phyloP scores from a whole-genome alignment of 2,888 invertebrate species.

The Diploptera punctata region DNA sequence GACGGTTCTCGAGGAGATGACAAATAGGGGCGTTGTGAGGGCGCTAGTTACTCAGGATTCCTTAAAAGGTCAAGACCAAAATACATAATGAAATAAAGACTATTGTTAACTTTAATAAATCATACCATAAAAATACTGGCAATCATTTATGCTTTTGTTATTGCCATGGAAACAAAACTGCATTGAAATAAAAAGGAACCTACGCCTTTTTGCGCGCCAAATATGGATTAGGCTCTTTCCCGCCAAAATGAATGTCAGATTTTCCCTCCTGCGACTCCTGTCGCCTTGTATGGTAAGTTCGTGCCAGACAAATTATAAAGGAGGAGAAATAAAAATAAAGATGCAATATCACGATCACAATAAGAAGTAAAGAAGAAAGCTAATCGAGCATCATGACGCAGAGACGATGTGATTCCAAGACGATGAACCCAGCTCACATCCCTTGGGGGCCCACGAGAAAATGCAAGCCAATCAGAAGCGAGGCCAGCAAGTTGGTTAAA shows the following conservation, averaged over 20 bases:
- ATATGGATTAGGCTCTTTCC: not conserved
- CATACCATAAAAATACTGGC: too few relatives aligned
- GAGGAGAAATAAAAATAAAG: not conserved
- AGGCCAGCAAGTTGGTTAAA: conserved; percentile 6
- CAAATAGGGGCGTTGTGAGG: too few relatives aligned
- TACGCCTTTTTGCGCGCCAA: not conserved
- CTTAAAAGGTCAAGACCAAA: too few relatives aligned
- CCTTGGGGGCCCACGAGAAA: not conserved
- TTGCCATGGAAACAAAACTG: too few relatives aligned
- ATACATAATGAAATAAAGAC: too few relatives aligned
- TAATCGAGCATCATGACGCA: not conserved
- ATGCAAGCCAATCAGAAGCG: conserved; percentile 29
- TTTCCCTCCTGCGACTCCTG: not conserved
- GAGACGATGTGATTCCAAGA: not conserved
- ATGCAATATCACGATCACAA: not conserved
- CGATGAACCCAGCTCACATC: not conserved
- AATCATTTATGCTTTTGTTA: too few relatives aligned
- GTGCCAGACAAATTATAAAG: not conserved
- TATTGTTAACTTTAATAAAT: too few relatives aligned
- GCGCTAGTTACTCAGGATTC: too few relatives aligned
- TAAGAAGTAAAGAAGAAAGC: too few relatives aligned
- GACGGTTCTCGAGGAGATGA: too few relatives aligned
- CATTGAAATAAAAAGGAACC: too few relatives aligned
- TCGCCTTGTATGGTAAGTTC: not conserved
- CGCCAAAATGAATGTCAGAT: not conserved